Evolutionary conservation across 2,888 invertebrate species (phyloP).

Genomic region (Cerceris ruficornis): DNA sequence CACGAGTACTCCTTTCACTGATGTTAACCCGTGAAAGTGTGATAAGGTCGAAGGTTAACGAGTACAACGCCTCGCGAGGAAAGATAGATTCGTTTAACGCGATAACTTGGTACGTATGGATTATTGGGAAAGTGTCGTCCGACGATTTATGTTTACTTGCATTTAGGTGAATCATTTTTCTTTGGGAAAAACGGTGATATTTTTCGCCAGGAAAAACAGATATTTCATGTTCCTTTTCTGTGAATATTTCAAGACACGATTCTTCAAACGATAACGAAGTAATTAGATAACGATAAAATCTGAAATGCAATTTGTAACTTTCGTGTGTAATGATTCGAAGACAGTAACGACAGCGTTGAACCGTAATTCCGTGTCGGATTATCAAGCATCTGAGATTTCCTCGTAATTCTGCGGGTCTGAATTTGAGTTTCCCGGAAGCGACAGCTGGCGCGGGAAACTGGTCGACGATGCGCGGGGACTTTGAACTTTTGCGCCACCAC

Average conservation of each 20-base stretch:
- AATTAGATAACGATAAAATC: too few species aligned
- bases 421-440: slow-evolving; percentile 33
- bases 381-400: not conserved
- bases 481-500: slow-evolving; percentile 57
- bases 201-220: too few species aligned
- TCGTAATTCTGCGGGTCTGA: slow-evolving; percentile 7
- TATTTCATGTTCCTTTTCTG: too few species aligned
- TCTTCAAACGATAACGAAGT: too few species aligned
- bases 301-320: too few species aligned
- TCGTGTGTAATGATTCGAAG: not conserved
- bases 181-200: too few species aligned
- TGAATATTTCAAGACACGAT: too few species aligned
- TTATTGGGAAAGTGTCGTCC: too few species aligned
- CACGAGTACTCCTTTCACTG: not conserved
- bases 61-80: not conserved
- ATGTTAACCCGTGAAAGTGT: not conserved
- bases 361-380: not conserved
- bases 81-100: too few species aligned
- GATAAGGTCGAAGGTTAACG: not conserved
- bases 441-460: slow-evolving; percentile 36
- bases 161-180: too few species aligned
- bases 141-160: too few species aligned
- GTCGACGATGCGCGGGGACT: slow-evolving; percentile 27
- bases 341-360: not conserved
- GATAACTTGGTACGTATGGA: too few species aligned